Conservation (phyloP, 2,888 invertebrate species). For the Cotesia congregata region DNA sequence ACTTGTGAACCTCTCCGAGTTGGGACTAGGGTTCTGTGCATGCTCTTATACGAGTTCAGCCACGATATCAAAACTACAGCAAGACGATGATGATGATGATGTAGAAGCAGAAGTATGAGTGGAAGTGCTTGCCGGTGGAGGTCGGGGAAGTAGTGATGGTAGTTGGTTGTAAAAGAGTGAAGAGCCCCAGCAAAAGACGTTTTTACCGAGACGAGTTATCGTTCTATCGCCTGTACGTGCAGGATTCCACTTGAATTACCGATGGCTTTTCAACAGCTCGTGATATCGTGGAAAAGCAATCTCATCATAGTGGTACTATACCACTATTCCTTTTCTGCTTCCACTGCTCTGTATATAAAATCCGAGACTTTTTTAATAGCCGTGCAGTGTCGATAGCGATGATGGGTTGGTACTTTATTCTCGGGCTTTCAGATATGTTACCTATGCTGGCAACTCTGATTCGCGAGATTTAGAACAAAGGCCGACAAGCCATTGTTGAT, state of each 20-base stretch:
- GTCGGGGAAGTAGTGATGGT: neutral
- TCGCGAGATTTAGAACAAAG: neutral
- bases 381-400: neutral
- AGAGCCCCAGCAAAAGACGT: neutral
- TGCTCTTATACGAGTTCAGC: slow-evolving; percentile 31
- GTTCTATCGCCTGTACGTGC: slow-evolving; percentile 29
- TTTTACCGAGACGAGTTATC: slow-evolving; percentile 21
- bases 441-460: too few species aligned
- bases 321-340: neutral
- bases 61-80: slow-evolving; percentile 28
- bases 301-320: slow-evolving; percentile 7
- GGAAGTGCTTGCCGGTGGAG: neutral
- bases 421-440: neutral
- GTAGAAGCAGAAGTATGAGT: neutral
- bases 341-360: neutral
- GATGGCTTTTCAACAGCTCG: slow-evolving; percentile 3
- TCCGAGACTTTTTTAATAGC: slow-evolving; percentile 1
- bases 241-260: slow-evolving; percentile 26
- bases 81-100: slow-evolving; percentile 1
- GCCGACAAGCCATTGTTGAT: neutral
- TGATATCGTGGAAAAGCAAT: slow-evolving; percentile 11
- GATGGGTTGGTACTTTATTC: neutral
- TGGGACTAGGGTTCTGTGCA: slow-evolving; percentile 6
- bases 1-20: slow-evolving; percentile 2
- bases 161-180: neutral